phyloP scores from a whole-genome alignment of 2,888 invertebrate species.

The Harpalus rubripes region DNA sequence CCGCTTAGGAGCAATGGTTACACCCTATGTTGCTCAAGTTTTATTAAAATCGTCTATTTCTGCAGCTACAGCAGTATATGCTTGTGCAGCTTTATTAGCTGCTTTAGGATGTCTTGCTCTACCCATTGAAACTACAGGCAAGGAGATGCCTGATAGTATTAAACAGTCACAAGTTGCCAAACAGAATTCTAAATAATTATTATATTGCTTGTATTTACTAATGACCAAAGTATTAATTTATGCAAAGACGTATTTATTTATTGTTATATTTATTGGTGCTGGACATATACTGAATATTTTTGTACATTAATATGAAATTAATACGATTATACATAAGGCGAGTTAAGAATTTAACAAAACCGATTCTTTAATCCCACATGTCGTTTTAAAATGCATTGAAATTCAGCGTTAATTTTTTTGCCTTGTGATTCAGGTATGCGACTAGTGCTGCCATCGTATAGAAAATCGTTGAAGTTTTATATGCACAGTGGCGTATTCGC shows the following conservation, averaged over 20 bases:
- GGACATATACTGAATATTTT: slow-evolving; percentile 47
- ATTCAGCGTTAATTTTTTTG: no score
- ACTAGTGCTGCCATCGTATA: no score
- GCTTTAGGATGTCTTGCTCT: slow-evolving; percentile 88
- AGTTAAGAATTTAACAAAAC: no score
- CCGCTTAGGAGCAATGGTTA: slow-evolving; percentile 94
- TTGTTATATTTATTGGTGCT: slow-evolving; percentile 46
- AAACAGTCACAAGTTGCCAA: slow-evolving; percentile 55
- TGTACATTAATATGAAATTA: neutral
- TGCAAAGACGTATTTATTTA: slow-evolving; percentile 20
- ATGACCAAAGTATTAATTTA: no score
- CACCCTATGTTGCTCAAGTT: slow-evolving; percentile 96
- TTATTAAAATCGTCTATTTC: slow-evolving; percentile 86
- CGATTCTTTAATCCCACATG: no score
- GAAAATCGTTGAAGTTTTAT: no score
- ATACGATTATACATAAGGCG: no score
- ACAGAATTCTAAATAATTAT: slow-evolving; percentile 37
- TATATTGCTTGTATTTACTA: slow-evolving; percentile 26
- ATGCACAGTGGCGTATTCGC: no score
- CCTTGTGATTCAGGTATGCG: no score
- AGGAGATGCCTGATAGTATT: slow-evolving; percentile 81
- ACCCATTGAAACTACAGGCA: slow-evolving; percentile 91
- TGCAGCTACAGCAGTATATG: slow-evolving; percentile 88
- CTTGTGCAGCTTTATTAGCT: slow-evolving; percentile 86
- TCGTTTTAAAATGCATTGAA: no score